These are phyloP conservation scores for Terrapene triunguis DNA, from an alignment of 2,113 vertebrate genomes.

Conservation along the genomic window DNA sequence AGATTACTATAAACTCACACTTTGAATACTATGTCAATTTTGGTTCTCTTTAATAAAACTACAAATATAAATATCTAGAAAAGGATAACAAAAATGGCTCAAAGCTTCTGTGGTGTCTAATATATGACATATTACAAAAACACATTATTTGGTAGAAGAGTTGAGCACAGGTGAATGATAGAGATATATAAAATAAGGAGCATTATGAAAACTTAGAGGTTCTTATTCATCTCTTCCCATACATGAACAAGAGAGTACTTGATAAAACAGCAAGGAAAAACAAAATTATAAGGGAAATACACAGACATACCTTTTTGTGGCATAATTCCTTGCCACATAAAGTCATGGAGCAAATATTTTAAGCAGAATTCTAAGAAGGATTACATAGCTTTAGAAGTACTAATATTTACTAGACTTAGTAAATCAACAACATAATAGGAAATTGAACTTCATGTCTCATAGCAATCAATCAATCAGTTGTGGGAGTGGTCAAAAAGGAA, in stretches of 20 bases:
- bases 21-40: background rate
- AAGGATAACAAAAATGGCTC: background rate
- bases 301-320: background rate
- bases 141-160: background rate
- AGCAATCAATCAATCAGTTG: background rate
- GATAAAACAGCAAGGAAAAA: background rate
- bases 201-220: background rate
- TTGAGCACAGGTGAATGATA: background rate
- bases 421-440: background rate
- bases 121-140: slow-evolving; percentile 32
- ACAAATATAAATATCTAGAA: slow-evolving; percentile 18
- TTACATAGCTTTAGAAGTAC: background rate
- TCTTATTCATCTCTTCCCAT: background rate
- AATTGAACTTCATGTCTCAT: no score
- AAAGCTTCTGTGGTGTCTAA: slow-evolving; percentile 38
- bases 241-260: rapidly evolving
- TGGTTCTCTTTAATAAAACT: background rate
- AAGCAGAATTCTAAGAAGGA: background rate
- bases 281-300: background rate
- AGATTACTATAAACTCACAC: background rate
- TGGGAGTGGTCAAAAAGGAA: background rate
- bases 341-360: background rate
- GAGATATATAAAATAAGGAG: background rate
- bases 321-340: rapidly evolving
- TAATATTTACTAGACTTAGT: background rate